Conservation (phyloP, 2,888 invertebrate species). For the Lithophane semibrunnea region DNA sequence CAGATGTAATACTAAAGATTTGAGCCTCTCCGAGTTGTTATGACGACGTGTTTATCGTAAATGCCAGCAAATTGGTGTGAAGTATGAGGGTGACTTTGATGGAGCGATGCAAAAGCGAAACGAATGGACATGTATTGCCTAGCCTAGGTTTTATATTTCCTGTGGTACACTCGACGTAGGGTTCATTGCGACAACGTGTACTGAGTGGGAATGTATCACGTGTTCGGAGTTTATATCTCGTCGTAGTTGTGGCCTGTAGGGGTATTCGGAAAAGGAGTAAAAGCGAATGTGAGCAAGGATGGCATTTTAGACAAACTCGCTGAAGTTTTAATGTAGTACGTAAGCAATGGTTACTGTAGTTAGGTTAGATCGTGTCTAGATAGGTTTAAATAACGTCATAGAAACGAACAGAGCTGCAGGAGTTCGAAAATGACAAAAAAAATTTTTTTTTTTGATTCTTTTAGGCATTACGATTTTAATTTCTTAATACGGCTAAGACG, state of each 20-base stretch:
- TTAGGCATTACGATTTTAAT: constrained; percentile 79
- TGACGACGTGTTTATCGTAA: constrained; percentile 59
- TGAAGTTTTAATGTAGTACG: constrained; percentile 71
- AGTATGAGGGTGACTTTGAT: constrained; percentile 13
- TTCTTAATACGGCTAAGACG: constrained; percentile 79
- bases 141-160: constrained; percentile 41
- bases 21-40: constrained; percentile 52
- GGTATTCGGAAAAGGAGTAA: constrained; percentile 42
- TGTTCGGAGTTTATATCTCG: constrained; percentile 22
- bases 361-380: constrained; percentile 82
- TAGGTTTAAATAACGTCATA: constrained; percentile 87
- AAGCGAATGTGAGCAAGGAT: constrained; percentile 51
- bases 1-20: constrained; percentile 33
- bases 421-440: constrained; percentile 71
- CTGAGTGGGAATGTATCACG: constrained; percentile 15
- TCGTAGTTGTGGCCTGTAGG: constrained; percentile 49
- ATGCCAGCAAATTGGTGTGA: constrained; percentile 54
- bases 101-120: constrained; percentile 14
- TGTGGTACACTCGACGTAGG: constrained; percentile 11
- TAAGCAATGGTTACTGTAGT: constrained; percentile 79
- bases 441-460: constrained; percentile 72
- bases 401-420: constrained; percentile 78
- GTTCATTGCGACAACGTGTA: constrained; percentile 15
- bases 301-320: constrained; percentile 74
- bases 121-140: constrained; percentile 25